Evolutionary conservation across 2,888 invertebrate genomes (phyloP), one percentile per base, ranked within the genome.

Genomic region (Drosophila sordidapex): DNA sequence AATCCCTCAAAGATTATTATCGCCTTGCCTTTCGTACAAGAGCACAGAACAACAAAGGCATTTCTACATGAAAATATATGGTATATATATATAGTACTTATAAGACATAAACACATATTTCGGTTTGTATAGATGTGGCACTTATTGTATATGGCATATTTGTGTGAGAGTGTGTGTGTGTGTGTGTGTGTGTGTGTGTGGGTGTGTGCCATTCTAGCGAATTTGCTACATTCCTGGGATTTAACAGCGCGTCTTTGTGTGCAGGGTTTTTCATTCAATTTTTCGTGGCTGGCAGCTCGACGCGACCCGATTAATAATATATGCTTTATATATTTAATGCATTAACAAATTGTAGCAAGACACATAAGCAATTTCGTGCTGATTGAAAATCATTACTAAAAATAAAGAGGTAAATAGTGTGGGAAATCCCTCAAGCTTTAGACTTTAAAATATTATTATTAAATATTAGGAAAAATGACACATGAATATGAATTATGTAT

Each of bases 221-320:
- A 87, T 90, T 82, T 90, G 90, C 90, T 75, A 87, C 72, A 87
- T 90, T 89, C 90, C 87, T 87, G 68, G 62, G 89, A 72, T 74
- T 83, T 76, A 72, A 63, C 84, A 67, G 70, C 71, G 74, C 52
- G 74, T 63, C 79, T 69, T 81, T 81, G 70, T 74, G 65, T 70
- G 79, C 75, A 53, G 72, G 69, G 69, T 70, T 84, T 90, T 86
- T 86, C 86, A 86, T 86, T 86, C 86, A 90, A 88, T 72, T 83
- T 76, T 81, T 74, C 64, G 38, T 58, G 21, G 68, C 75, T 81
- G 87, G 69, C 84, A 84, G 46, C 69, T 52, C 46, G 27, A 56
- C 57, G 49, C 60, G 64, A 66, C 65, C 57, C 52, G 59, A 79
- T 70, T 66, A 75, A 40, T 66, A 57, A 60, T 51, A 61, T 27